These are phyloP conservation scores for Zalophus californianus DNA, from an alignment of 2,797 vertebrate genomes.

Conservation along the genomic window DNA sequence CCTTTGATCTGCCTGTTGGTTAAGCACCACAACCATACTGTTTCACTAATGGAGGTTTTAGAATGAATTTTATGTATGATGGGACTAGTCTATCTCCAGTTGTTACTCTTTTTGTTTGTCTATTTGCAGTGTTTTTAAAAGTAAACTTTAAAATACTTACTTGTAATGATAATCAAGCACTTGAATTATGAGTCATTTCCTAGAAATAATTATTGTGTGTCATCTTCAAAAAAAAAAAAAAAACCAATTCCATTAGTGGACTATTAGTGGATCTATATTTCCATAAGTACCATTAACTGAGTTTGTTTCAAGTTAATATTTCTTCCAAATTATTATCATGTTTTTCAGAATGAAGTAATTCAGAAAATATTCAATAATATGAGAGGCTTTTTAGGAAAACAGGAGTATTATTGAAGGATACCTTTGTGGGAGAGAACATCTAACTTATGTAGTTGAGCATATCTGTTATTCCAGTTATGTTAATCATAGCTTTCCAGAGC, in stretches of 20 bases:
- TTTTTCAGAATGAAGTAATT: neutral
- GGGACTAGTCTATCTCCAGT: neutral
- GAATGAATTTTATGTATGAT: neutral
- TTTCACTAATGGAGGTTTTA: neutral
- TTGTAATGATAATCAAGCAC: neutral
- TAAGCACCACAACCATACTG: neutral
- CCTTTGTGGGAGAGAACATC: neutral
- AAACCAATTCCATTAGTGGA: neutral
- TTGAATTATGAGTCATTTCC: constrained; percentile 23
- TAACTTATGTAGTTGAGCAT: neutral
- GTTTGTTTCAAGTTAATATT: neutral
- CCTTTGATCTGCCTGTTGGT: neutral
- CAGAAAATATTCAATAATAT: neutral
- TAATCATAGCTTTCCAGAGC: neutral
- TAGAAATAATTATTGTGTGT: neutral
- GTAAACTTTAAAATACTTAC: neutral
- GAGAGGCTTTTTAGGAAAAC: neutral
- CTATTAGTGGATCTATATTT: neutral
- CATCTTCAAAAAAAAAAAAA: neutral
- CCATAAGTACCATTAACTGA: neutral
- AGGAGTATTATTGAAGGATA: neutral
- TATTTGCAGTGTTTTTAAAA: neutral
- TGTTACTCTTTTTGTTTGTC: neutral
- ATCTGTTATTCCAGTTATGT: neutral
- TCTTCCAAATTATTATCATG: neutral